Base-by-base conservation (phyloP, 2,888 invertebrate species). In the Heliconius charithonia region DNA sequence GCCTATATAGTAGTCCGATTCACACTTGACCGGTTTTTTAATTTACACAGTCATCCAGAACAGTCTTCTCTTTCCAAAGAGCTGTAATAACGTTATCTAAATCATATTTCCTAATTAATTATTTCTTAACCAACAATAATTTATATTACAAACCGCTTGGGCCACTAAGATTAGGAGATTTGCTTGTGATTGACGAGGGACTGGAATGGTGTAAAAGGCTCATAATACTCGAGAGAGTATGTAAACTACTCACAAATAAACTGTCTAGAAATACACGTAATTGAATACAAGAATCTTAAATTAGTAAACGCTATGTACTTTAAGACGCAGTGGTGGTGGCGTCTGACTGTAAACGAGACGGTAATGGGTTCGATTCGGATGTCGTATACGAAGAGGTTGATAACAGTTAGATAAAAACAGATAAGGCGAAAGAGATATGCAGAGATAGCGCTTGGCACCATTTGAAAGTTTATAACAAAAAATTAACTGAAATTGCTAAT, bases 171-270 rank as follows among this genome's bases (percentile, higher is more conserved):
- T 81, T 77, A 81, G 62, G 62, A 74, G 79, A 56, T 79, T 75
- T 78, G 45, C n/a, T 77, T 71, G 72, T 79, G 81, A 81, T 81
- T 82, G 80, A 81, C 79, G 76, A 80, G 77, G 80, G 81, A 77
- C 75, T 62, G 29, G 80, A 80, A 72, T 77, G 81, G 81, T 79
- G 77, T 59, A 70, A 78, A 75, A 76, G 63, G 67, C 63, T 45
- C 32, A 32, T 51, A 41, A 27, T 69, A 32, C 78, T 79, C 79
- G 25, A 41, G 81, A 77, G 77, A 72, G 75, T 51, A 78, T 75
- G 67, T 79, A 77, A 74, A 77, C 81, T 73, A 74, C 75, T 79
- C 75, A 67, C 77, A 79, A 72, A 75, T 77, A 62, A 79, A 79
- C 77, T 69, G 73, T 56, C 51, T 37, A 29, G 66, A 69, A 56